Base-by-base conservation (phyloP, 2,888 invertebrate species). In the Zygogramma bicolorata region DNA sequence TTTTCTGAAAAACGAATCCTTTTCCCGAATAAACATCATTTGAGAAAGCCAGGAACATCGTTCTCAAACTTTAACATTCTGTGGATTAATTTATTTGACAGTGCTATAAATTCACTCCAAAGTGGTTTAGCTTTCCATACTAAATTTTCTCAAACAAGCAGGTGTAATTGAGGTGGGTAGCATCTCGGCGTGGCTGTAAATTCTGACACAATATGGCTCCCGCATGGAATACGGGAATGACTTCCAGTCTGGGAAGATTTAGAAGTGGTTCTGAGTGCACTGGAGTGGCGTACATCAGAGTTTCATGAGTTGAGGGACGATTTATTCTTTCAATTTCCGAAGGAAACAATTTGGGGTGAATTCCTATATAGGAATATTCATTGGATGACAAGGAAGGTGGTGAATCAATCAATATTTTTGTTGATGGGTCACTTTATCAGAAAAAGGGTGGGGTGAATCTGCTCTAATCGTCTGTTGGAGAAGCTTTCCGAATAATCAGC, bases 101-200 rank as follows among this genome's bases (percentile, higher is more conserved):
- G 13, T 27, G 3, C 3, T 25, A 53, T 22, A 53, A 27, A 53
- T 53, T 2, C 27, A 27, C 53, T 53, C 5, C 27, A 27, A 4
- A n/a, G 25, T 25, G 27, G 53, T 3, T 25, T 5, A 53, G 3
- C 15, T 53, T 27, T 25, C 18, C 15, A 27, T 53, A 53, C 25
- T 53, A 27, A 53, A 53, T 53, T 25, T 20, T 46, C 27, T 6
- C 25, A 4, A 27, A 53, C 25, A n/a, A 53, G 27, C 53, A 53
- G 53, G 53, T 53, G 53, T 53, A 53, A 53, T 53, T 53, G 53
- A 27, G 27, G n/a, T 53, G 3, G n/a, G 53, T 53, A 53, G 25
- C 53, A 53, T 53, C 53, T 13, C 53, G 53, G 25, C 27, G 1
- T 0, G 53, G 53, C n/a, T 27, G 53, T 53, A 53, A 27, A 53